phyloP scores from a whole-genome alignment of 92 coral and sea anemone species.

The Epizoanthus illoricatus region DNA sequence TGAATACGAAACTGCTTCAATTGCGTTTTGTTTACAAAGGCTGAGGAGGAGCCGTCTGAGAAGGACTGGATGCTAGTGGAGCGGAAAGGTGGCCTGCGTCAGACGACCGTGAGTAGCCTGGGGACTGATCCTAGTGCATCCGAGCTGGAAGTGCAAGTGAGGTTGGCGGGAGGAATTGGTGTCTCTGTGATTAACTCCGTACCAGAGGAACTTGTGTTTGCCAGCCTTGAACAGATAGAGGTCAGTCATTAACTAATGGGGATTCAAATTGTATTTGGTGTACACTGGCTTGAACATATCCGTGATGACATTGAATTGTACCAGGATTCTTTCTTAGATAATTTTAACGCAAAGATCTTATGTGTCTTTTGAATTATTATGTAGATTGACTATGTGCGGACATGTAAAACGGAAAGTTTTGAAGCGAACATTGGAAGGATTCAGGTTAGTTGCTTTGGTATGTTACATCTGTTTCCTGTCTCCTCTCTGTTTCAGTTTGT shows the following conservation, averaged over 20 bases:
- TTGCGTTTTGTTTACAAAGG: constrained; percentile 29
- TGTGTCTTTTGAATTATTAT: background rate
- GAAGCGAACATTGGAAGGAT: constrained; percentile 88
- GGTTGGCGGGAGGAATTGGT: constrained; percentile 96
- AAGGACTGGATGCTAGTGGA: constrained; percentile 96
- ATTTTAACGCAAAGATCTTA: background rate
- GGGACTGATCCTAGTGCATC: constrained; percentile 46
- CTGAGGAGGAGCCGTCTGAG: constrained; percentile 65
- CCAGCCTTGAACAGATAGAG: constrained; percentile 90
- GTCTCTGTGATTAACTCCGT: constrained; percentile 87
- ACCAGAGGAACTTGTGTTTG: constrained; percentile 92
- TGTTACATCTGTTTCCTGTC: too few species aligned
- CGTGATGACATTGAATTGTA: background rate
- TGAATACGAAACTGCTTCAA: background rate
- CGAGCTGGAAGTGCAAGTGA: constrained; percentile 88
- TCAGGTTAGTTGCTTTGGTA: constrained; percentile 63
- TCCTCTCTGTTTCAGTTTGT: background rate
- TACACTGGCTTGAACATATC: background rate
- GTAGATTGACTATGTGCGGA: constrained; percentile 87
- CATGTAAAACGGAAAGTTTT: constrained; percentile 66
- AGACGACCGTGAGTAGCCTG: constrained; percentile 69
- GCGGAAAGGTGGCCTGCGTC: constrained; percentile 78
- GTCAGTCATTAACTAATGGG: constrained; percentile 36
- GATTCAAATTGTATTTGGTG: too few species aligned
- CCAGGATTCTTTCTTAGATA: background rate